These are phyloP conservation scores for Macroramphosus scolopax DNA, from an alignment of 2,797 vertebrate species.

Conservation along the genomic window DNA sequence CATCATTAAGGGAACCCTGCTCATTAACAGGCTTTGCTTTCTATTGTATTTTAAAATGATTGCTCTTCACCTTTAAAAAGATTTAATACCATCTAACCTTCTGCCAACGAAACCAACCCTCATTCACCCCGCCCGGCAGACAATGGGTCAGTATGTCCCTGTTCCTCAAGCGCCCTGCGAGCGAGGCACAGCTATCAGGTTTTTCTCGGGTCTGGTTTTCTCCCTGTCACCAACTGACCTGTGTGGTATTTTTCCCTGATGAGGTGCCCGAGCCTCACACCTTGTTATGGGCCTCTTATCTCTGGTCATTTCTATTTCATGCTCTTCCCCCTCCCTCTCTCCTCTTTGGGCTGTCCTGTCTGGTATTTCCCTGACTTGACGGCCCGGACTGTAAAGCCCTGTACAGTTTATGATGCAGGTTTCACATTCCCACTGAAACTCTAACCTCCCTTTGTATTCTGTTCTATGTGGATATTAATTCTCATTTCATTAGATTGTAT, in stretches of 20 bases:
- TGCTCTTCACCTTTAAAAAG: too few species aligned
- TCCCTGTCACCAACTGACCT: slow-evolving; percentile 18
- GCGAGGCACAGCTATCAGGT: not conserved
- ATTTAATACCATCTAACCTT: too few species aligned
- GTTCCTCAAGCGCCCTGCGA: not conserved
- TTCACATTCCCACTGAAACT: slow-evolving; percentile 16
- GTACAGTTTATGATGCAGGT: slow-evolving; percentile 1
- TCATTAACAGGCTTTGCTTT: too few species aligned
- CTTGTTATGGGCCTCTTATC: slow-evolving; percentile 36
- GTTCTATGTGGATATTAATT: not conserved
- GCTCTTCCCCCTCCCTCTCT: not conserved
- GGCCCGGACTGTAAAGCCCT: not conserved
- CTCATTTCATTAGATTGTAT: not conserved
- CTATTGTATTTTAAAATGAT: too few species aligned
- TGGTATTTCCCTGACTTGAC: slow-evolving; percentile 20
- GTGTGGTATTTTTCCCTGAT: slow-evolving; percentile 25
- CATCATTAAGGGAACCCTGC: too few species aligned
- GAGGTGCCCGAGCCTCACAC: slow-evolving; percentile 27
- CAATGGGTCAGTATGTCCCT: too few species aligned
- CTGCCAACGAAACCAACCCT: not conserved
- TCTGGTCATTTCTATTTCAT: slow-evolving; percentile 31
- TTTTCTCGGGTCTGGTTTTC: slow-evolving; percentile 12
- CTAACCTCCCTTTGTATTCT: not conserved
- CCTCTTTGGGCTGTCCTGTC: slow-evolving; percentile 19
- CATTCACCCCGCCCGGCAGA: not conserved